These are phyloP conservation scores for Adineta ricciae DNA, from an alignment of 2,888 invertebrate genomes.

Conservation along the genomic window DNA sequence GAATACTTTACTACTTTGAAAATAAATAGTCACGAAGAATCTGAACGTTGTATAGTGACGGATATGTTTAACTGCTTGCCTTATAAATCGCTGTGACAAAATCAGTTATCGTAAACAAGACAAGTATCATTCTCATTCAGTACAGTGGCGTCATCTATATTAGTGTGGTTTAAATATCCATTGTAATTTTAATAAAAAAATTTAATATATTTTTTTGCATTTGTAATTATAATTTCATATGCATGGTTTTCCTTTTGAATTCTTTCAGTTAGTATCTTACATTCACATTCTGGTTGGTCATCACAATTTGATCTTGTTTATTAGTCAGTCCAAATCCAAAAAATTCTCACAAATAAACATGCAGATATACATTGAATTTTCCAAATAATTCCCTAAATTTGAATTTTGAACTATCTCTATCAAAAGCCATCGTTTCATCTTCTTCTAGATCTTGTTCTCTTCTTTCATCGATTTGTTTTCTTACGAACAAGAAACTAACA, in stretches of 20 bases:
- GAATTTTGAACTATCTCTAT: not conserved
- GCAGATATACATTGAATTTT: not conserved
- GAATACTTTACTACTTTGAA: too few species aligned
- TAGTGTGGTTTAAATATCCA: not conserved
- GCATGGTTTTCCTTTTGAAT: not conserved
- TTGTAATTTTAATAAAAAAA: not conserved
- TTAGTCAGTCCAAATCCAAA: not conserved
- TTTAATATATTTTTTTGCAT: not conserved
- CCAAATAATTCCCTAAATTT: not conserved
- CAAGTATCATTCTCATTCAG: not conserved
- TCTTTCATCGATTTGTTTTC: not conserved
- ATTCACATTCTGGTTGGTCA: not conserved
- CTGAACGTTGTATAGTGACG: too few species aligned
- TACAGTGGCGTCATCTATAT: not conserved
- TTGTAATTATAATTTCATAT: not conserved
- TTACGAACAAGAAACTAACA: not conserved
- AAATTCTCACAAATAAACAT: not conserved
- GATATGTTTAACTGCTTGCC: too few species aligned
- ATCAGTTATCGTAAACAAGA: too few species aligned
- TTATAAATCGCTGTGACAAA: too few species aligned
- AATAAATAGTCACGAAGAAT: too few species aligned
- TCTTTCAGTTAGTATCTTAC: not conserved
- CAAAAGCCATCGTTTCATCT: not conserved
- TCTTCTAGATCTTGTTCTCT: not conserved
- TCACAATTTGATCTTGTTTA: not conserved